Evolutionary conservation across 2,113 vertebrate genomes (phyloP), one percentile per base, ranked within the genome.

Genomic region (Crotalus viridis): DNA sequence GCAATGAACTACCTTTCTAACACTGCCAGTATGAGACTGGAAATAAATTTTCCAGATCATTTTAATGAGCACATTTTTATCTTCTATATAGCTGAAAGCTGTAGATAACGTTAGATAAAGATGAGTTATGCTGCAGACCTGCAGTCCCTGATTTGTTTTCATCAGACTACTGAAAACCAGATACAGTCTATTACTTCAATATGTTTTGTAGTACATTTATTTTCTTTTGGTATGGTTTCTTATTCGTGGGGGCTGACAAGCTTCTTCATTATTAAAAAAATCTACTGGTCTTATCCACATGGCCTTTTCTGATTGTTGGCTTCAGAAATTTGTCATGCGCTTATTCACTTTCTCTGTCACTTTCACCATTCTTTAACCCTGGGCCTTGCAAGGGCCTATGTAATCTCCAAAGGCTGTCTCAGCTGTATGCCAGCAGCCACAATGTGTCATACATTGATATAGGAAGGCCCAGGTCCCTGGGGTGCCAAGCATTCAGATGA

Each of bases 371-470:
- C 64, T 92, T 55, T 88, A 93, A 89, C 93, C 88, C 93, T 9
- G 88, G 92, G 13, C 39, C n/a, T 48, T 85, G 24, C 0, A 1
- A 92, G 85, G 91, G 92, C 69, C 69, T 0, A 0, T 2, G 57
- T 92, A 91, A 89, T 81, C 94, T 81, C 51, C 39, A 12, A 54
- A 0, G 54, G 0, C 92, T 51, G 95, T 91, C 90, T 89, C 94
- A 94, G 93, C 93, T 56, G 92, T 94, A 54, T 19, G 0, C 3
- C 64, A 0, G 94, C 89, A 0, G 92, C 89, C 43, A 87, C 94
- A 85, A 87, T 4, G 0, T 89, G 93, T 0, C 12, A 87, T 85
- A 90, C 46, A 0, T 87, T 0, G 93, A 69, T 3, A 51, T 0
- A 74, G 86, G 59, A 12, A 43, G 10, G 52, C 55, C 0, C 7